A percentile compares a stretch with the other conserved stretches of the same genome.
Conservation (phyloP, 2,888 invertebrate genomes). For the Asteroscopus sphinx region DNA sequence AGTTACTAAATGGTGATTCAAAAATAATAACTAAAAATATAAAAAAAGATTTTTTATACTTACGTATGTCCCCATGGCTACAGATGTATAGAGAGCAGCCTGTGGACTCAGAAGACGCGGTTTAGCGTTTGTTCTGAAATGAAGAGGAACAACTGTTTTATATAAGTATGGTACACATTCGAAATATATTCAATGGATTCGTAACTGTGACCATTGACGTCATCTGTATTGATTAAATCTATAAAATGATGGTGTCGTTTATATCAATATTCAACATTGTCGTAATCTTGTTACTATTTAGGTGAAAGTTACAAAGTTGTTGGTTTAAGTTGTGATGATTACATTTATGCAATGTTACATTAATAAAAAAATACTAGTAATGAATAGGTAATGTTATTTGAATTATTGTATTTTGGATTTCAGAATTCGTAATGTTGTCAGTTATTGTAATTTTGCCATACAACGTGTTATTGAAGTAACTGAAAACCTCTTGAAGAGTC, state of each 20-base stretch:
- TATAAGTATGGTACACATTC: constrained; percentile 68
- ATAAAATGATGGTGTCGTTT: constrained; percentile 30
- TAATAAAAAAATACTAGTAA: too few species aligned
- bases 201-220: constrained; percentile 48
- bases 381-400: too few species aligned
- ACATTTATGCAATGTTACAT: too few species aligned
- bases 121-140: constrained; percentile 67
- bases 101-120: constrained; percentile 61
- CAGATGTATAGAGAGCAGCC: constrained; percentile 57
- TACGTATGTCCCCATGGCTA: constrained; percentile 71
- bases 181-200: constrained; percentile 66
- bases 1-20: background rate
- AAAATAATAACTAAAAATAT: background rate
- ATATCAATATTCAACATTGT: constrained; percentile 41
- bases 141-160: constrained; percentile 74
- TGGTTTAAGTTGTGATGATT: too few species aligned
- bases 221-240: constrained; percentile 45
- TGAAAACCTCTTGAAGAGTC: too few species aligned
- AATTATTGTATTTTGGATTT: too few species aligned
- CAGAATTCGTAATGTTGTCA: too few species aligned
- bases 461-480: too few species aligned
- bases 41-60: constrained; percentile 48
- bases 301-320: constrained; percentile 51
- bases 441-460: too few species aligned
- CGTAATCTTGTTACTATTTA: constrained; percentile 39